phyloP scores from a whole-genome alignment of 2,888 invertebrate species.

The Dryomyza anilis region DNA sequence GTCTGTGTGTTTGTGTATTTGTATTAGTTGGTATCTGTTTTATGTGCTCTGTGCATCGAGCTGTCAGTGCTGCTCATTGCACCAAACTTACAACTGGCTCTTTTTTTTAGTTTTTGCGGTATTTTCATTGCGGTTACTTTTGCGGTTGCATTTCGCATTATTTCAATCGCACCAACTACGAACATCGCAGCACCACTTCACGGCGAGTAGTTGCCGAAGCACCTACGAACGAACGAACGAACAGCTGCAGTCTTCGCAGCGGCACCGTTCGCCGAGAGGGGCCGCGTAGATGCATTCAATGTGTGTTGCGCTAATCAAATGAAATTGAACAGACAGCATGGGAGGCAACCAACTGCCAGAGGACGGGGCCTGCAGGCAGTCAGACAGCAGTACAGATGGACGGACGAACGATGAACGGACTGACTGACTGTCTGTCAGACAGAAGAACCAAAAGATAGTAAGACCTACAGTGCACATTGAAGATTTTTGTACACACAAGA shows the following conservation, averaged over 20 bases:
- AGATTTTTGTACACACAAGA: no score
- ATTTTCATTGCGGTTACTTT: conserved; percentile 26
- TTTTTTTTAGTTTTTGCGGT: conserved; percentile 11
- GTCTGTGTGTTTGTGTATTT: conserved; percentile 7
- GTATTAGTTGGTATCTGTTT: not conserved
- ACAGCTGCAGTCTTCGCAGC: not conserved
- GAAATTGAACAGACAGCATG: conserved; percentile 29
- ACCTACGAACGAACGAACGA: no score
- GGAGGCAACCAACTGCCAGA: not conserved
- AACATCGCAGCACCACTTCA: not conserved
- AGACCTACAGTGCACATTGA: no score
- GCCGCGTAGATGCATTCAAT: not conserved
- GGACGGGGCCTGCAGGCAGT: no score
- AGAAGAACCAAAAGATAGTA: no score
- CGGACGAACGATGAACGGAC: no score
- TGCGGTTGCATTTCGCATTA: conserved; percentile 23
- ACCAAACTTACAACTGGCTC: no score
- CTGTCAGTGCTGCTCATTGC: no score
- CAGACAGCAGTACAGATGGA: not conserved
- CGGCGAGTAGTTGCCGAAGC: no score
- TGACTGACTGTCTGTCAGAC: not conserved
- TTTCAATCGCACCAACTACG: conserved; percentile 19
- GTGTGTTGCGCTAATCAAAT: conserved; percentile 32
- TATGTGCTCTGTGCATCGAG: no score
- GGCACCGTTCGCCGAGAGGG: no score